Evolutionary conservation across 2,888 invertebrate species (phyloP).

Genomic region (Dioctria linearis): DNA sequence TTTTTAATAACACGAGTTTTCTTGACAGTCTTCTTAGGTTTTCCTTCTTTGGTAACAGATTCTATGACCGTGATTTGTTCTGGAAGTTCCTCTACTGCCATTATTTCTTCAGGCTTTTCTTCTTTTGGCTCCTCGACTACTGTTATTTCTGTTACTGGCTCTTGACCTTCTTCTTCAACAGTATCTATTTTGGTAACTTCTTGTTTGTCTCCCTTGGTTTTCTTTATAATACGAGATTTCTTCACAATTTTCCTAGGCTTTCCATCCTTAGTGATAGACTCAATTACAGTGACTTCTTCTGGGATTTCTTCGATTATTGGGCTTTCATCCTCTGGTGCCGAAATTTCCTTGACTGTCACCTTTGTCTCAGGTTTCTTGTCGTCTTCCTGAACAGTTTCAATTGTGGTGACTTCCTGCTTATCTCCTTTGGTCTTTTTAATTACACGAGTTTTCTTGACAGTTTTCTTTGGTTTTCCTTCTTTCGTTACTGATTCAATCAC

Average conservation of each 20-base stretch:
- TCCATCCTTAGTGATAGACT: conserved; percentile 59
- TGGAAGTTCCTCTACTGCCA: conserved; percentile 66
- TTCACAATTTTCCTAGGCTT: conserved; percentile 63
- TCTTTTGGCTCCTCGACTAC: conserved; percentile 64
- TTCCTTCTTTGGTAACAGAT: conserved; percentile 60
- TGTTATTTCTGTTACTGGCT: conserved; percentile 60
- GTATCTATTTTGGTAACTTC: conserved; percentile 48
- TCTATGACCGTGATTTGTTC: conserved; percentile 61
- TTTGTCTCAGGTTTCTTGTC: conserved; percentile 62
- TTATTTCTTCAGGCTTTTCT: conserved; percentile 66
- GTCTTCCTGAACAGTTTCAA: conserved; percentile 63
- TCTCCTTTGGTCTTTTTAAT: conserved; percentile 65
- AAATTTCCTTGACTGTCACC: conserved; percentile 60
- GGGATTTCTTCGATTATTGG: conserved; percentile 63
- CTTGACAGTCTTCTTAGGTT: conserved; percentile 62
- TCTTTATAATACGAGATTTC: conserved; percentile 65
- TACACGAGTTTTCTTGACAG: conserved; percentile 64
- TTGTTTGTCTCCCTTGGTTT: conserved; percentile 59
- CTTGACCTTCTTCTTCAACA: conserved; percentile 51
- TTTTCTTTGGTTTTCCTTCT: conserved; percentile 64
- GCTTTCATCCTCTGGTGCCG: conserved; percentile 33
- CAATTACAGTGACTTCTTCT: conserved; percentile 60
- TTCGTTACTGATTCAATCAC: conserved; percentile 62
- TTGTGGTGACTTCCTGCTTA: conserved; percentile 59
- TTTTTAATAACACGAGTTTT: conserved; percentile 62